A percentile compares a stretch with the other conserved stretches of the same genome.
phyloP scores from a whole-genome alignment of 2,888 invertebrate genomes.

The Metalampra italica region DNA sequence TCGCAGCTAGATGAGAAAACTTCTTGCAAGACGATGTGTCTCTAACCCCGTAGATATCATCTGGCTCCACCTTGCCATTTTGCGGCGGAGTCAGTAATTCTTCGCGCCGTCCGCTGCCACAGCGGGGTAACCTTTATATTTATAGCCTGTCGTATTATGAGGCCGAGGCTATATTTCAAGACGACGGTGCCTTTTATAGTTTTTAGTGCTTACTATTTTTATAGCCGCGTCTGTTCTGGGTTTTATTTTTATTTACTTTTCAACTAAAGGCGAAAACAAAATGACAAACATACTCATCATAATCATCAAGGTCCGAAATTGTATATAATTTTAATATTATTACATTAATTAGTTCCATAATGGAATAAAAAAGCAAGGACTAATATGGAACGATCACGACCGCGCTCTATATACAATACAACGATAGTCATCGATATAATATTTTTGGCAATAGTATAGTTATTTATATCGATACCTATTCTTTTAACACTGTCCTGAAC shows the following conservation, averaged over 20 bases:
- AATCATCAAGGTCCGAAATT: no score
- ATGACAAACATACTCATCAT: no score
- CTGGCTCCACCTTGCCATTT: neutral
- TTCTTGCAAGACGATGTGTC: neutral
- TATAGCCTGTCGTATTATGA: slow-evolving; percentile 48
- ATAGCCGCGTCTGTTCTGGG: neutral
- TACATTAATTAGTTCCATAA: no score
- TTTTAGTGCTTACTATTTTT: slow-evolving; percentile 10
- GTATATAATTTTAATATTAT: no score
- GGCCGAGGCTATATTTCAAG: slow-evolving; percentile 31
- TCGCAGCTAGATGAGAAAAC: neutral
- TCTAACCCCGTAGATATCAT: slow-evolving; percentile 9
- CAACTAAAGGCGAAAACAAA: neutral
- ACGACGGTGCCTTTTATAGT: slow-evolving; percentile 27
- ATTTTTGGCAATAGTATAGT: no score
- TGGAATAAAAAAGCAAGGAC: no score
- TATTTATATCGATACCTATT: no score
- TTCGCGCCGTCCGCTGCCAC: slow-evolving; percentile 5
- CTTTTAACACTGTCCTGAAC: no score
- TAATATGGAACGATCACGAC: no score
- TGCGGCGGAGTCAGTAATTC: slow-evolving; percentile 15
- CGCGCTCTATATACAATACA: no score
- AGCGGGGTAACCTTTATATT: slow-evolving; percentile 41
- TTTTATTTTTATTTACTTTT: neutral
- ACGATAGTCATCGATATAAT: no score